A percentile compares a stretch with the other conserved stretches of the same genome.
These are phyloP conservation scores for Busseola fusca DNA, from an alignment of 2,888 invertebrate genomes.

Conservation along the genomic window DNA sequence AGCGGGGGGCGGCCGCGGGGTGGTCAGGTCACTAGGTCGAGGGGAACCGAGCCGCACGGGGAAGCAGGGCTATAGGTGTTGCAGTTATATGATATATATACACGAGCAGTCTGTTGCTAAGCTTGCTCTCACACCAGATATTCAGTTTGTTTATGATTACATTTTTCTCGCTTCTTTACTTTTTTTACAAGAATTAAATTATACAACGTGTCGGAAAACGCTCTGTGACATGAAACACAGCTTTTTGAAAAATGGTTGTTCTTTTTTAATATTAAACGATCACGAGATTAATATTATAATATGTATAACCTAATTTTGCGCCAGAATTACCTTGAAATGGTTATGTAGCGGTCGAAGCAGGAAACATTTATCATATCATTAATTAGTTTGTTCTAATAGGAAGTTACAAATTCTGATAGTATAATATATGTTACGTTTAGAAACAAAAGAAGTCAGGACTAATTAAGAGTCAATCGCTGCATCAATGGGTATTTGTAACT, in stretches of 20 bases:
- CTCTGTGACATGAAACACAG: slow-evolving; percentile 66
- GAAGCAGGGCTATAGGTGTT: slow-evolving; percentile 49
- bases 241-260: slow-evolving; percentile 56
- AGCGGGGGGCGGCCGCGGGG: slow-evolving; percentile 65
- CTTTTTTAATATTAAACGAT: slow-evolving; percentile 50
- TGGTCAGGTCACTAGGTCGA: slow-evolving; percentile 81
- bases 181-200: slow-evolving; percentile 64
- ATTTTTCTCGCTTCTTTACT: slow-evolving; percentile 66
- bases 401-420: slow-evolving; percentile 12
- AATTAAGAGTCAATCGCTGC: slow-evolving; percentile 37
- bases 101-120: slow-evolving; percentile 61
- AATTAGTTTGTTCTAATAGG: slow-evolving; percentile 15
- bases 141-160: slow-evolving; percentile 66
- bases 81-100: slow-evolving; percentile 61
- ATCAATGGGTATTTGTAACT: slow-evolving; percentile 40
- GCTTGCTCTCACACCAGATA: slow-evolving; percentile 64
- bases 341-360: slow-evolving; percentile 18
- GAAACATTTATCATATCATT: slow-evolving; percentile 34
- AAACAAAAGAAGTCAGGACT: slow-evolving; percentile 12
- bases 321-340: slow-evolving; percentile 47
- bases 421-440: neutral
- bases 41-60: slow-evolving; percentile 63
- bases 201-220: slow-evolving; percentile 67
- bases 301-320: slow-evolving; percentile 57
- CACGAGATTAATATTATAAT: slow-evolving; percentile 54